Percentiles rank a stretch among this genome's conserved stretches.
phyloP scores from a whole-genome alignment of 2,797 vertebrate species.

The Darevskia mixta region DNA sequence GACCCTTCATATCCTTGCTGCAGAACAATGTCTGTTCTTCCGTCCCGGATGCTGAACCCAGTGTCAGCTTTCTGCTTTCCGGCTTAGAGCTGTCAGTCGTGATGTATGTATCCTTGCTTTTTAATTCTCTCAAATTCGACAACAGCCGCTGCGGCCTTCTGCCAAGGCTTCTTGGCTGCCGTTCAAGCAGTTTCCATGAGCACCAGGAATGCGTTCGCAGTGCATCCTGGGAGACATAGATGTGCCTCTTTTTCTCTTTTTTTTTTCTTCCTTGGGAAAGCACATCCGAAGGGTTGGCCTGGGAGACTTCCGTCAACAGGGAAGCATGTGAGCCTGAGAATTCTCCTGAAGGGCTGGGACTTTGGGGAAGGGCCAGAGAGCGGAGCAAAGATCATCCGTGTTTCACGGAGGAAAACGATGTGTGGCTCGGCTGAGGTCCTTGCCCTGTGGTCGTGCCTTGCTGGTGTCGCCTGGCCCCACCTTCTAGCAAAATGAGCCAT shows the following conservation, averaged over 20 bases:
- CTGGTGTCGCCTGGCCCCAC: neutral
- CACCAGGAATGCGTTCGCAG: constrained; percentile 62
- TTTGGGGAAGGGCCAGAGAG: neutral
- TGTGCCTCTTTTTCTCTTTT: neutral
- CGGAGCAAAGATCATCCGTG: neutral
- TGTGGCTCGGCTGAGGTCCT: neutral
- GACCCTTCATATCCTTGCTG: neutral
- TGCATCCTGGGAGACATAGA: constrained; percentile 51
- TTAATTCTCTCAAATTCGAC: neutral
- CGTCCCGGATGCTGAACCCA: no score
- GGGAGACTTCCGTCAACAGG: neutral
- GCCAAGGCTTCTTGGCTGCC: constrained; percentile 17
- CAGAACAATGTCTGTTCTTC: no score
- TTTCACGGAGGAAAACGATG: neutral
- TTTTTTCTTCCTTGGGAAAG: neutral
- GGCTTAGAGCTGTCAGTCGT: neutral
- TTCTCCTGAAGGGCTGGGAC: neutral
- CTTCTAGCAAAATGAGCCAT: no score
- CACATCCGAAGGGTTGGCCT: neutral
- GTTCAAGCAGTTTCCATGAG: constrained; percentile 61
- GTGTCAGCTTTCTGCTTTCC: neutral
- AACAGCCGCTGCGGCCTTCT: neutral
- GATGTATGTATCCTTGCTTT: neutral
- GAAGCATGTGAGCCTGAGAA: neutral
- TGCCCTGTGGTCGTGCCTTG: neutral